Evolutionary conservation across 2,113 vertebrate species (phyloP).

Genomic region (Sinocyclocheilus maitianheensis): DNA sequence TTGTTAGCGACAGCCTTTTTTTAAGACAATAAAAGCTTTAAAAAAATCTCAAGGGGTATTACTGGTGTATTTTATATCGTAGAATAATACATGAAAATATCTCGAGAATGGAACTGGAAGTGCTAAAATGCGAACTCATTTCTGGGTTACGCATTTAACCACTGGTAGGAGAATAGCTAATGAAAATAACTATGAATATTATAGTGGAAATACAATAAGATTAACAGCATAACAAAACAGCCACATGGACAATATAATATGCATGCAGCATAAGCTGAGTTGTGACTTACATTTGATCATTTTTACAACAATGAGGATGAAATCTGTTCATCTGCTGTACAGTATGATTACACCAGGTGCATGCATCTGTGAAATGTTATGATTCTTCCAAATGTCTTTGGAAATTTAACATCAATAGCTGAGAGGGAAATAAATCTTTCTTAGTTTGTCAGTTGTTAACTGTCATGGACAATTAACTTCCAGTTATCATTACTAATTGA

Average conservation of each 20-base stretch:
- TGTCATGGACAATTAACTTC: conserved; percentile 10
- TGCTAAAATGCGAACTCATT: too few species aligned
- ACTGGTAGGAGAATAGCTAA: background rate
- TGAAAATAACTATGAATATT: background rate
- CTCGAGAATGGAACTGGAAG: too few species aligned
- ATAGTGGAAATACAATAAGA: background rate
- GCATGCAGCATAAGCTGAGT: background rate
- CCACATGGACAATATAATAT: background rate
- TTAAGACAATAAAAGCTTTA: too few species aligned
- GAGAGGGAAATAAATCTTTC: background rate
- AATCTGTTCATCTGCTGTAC: background rate
- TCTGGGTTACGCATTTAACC: background rate
- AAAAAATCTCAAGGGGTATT: too few species aligned
- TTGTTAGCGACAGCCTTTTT: too few species aligned
- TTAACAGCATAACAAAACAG: background rate
- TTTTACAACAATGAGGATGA: background rate
- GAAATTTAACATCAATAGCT: background rate
- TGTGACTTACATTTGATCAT: background rate
- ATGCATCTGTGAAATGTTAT: background rate
- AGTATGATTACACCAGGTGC: background rate
- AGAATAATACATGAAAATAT: too few species aligned
- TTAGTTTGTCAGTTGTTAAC: background rate
- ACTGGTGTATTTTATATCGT: too few species aligned
- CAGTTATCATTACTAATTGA: background rate
- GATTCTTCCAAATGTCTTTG: background rate